Evolutionary conservation across 2,113 vertebrate genomes (phyloP).

Genomic region (Phaetusa simplex): DNA sequence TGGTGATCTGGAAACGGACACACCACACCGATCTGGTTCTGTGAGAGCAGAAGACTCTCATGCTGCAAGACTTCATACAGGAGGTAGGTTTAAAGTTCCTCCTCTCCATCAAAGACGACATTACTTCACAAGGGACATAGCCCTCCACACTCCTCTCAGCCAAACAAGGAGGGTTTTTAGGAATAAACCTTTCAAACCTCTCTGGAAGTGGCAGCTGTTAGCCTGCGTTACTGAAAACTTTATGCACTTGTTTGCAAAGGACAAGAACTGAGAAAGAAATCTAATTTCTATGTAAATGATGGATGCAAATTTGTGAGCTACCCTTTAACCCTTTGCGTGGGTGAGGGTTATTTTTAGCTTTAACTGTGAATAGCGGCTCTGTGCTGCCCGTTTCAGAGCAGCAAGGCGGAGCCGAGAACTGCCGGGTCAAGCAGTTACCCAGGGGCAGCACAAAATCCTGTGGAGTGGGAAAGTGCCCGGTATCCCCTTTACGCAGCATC

Average conservation of each 20-base stretch:
- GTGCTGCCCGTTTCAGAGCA: not conserved
- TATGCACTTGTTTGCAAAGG: not conserved
- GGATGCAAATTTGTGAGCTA: not conserved
- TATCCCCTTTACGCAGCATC: not conserved
- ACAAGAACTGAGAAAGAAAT: not conserved
- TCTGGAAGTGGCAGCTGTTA: not conserved
- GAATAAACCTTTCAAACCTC: not conserved
- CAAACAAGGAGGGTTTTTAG: not conserved
- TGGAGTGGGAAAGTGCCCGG: not conserved
- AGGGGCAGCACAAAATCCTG: not conserved
- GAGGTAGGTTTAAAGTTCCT: not conserved
- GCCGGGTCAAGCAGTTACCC: not conserved
- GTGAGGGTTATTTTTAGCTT: slow-evolving; percentile 39
- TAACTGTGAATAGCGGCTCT: not conserved
- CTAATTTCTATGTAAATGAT: slow-evolving; percentile 49
- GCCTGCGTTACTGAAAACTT: not conserved
- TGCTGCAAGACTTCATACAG: not conserved
- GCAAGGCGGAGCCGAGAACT: not conserved
- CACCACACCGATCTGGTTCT: not conserved
- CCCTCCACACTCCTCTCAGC: not conserved
- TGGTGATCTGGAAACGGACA: not conserved
- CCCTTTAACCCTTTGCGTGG: slow-evolving; percentile 16
- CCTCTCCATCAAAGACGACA: not conserved
- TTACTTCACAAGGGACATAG: not conserved
- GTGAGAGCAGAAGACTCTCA: not conserved